Base-by-base conservation (phyloP, 2,888 invertebrate genomes). In the Tortrix viridana region DNA sequence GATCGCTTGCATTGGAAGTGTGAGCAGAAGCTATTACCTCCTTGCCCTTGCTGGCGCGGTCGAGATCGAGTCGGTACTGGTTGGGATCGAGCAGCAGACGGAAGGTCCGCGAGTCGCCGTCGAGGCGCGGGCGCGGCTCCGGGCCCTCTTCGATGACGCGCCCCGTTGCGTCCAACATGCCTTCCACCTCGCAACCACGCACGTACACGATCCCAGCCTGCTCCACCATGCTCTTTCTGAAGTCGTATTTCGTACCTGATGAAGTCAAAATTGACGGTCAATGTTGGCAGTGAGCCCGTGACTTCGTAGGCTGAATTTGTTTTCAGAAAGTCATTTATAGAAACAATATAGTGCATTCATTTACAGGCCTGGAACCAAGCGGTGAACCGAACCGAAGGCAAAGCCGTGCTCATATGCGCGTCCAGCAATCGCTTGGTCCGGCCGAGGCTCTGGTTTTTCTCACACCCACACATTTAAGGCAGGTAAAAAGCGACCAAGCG, bases 171-270 rank as follows among this genome's bases (percentile, higher is more conserved):
- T 99, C 99, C 55, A 99, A 86, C 97, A 99, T 97, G 1, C 99
- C 99, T 85, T 99, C 99, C 32, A 99, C 96, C 88, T 99, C 99
- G 87, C 99, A 99, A 0, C 99, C 99, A 18, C 99, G 94, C 0
- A 99, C 98, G 77, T 95, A 97, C 0, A 95, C 94, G 69, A 99
- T 93, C 0, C 98, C 98, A 2, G 98, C 97, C 93, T 99, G 98
- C 0, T 98, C 96, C 23, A 98, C 94, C 86, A 99, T 98, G 6
- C 97, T 96, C 71, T 96, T 93, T 73, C 96, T 94, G 72, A 95
- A 95, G 82, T 96, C 96, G 77, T 96, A 97, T 79, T 95, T 96
- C 5, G 96, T 96, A 53, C 96, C 96, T 92, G 59, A 14, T 53
- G 56, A 55, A 50, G 49, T 32, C 3, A 32, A 32, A 12, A 1